These are phyloP conservation scores for Hiodon alosoides DNA, from an alignment of 2,113 vertebrate species.

Conservation along the genomic window DNA sequence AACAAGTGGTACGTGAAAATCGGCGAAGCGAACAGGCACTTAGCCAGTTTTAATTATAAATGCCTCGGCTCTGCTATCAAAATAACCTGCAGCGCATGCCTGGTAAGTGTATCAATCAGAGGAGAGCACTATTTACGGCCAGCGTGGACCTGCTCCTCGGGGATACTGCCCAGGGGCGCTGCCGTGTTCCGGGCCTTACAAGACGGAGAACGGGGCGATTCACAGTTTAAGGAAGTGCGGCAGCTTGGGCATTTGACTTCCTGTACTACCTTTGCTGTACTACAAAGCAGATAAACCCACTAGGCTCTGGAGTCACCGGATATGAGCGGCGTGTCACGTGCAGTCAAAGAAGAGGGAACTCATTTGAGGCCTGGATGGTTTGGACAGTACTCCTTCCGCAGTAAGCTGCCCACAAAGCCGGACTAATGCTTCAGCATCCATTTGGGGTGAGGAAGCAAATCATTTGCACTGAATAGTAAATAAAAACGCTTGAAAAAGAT, in stretches of 20 bases:
- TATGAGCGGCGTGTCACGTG: slow-evolving; percentile 35
- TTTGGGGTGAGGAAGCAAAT: slow-evolving; percentile 13
- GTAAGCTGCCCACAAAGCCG: slow-evolving; percentile 37
- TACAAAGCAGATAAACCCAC: no score
- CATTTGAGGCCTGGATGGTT: neutral
- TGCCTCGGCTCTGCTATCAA: slow-evolving; percentile 45
- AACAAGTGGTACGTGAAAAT: slow-evolving; percentile 28
- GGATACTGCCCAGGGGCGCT: slow-evolving; percentile 26
- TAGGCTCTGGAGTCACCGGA: no score
- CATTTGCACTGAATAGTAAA: slow-evolving; percentile 39
- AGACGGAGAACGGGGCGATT: neutral
- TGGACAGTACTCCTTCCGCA: slow-evolving; percentile 27
- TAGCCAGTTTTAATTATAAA: slow-evolving; percentile 62
- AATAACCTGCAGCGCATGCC: slow-evolving; percentile 41
- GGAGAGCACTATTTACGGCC: slow-evolving; percentile 42
- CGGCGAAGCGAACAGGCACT: slow-evolving; percentile 44
- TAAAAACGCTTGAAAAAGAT: slow-evolving; percentile 21
- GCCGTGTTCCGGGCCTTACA: neutral
- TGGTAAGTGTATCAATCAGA: slow-evolving; percentile 46
- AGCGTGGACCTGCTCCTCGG: slow-evolving; percentile 28
- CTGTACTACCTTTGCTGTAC: no score
- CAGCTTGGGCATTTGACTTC: no score
- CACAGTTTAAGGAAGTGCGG: neutral
- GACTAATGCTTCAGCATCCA: slow-evolving; percentile 37
- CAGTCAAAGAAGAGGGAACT: neutral